Evolutionary conservation across 2,797 vertebrate species (phyloP).

Genomic region (Masticophis lateralis): DNA sequence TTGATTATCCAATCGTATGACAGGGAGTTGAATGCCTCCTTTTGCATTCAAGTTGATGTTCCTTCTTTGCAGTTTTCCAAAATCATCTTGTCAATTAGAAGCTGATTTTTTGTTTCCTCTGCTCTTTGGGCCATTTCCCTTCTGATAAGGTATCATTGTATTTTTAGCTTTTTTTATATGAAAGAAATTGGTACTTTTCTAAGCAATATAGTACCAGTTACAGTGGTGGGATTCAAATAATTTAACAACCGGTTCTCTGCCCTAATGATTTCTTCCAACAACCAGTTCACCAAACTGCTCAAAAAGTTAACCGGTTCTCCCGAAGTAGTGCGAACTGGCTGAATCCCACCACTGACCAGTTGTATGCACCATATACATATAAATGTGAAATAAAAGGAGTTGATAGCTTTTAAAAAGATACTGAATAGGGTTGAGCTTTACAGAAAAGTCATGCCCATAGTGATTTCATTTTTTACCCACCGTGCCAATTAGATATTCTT

Average conservation of each 20-base stretch:
- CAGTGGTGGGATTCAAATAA: too few relatives aligned
- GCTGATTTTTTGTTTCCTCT: background rate
- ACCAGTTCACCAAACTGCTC: too few relatives aligned
- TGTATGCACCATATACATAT: too few relatives aligned
- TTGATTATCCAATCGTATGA: background rate
- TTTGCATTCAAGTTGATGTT: background rate
- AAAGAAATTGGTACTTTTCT: background rate
- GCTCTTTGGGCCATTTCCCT: background rate
- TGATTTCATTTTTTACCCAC: background rate
- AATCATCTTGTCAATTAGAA: background rate
- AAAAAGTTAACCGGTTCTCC: too few relatives aligned
- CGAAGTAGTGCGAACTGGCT: too few relatives aligned
- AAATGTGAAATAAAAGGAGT: background rate
- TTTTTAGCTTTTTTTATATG: background rate
- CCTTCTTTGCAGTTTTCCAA: background rate
- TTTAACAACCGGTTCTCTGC: too few relatives aligned
- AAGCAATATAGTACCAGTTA: background rate
- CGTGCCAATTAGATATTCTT: background rate
- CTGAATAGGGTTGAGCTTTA: background rate
- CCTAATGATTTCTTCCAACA: too few relatives aligned
- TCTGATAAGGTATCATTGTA: background rate
- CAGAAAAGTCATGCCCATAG: background rate
- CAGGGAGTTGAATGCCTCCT: background rate
- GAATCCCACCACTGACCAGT: too few relatives aligned
- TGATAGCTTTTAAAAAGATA: background rate